phyloP scores from a whole-genome alignment of 1,140 invertebrate genomes.

The Lepidurus arcticus region DNA sequence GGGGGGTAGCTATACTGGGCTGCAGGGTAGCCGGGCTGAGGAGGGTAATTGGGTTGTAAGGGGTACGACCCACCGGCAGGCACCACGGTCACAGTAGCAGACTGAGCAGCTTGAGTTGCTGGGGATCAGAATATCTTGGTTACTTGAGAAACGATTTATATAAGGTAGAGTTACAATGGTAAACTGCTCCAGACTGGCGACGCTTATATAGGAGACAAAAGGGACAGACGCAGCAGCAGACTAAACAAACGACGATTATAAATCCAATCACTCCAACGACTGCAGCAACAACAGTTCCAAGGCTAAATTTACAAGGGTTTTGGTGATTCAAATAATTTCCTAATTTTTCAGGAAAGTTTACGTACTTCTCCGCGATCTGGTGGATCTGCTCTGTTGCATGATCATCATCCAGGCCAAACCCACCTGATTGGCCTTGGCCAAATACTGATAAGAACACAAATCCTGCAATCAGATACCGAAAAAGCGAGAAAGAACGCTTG shows the following conservation, averaged over 20 bases:
- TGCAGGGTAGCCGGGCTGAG: constrained; percentile 1
- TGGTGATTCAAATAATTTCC: background rate
- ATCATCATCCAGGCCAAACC: constrained; percentile 12
- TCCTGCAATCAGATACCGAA: background rate
- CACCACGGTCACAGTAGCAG: background rate
- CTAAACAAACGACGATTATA: constrained; percentile 26
- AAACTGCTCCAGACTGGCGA: constrained; percentile 22
- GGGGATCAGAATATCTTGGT: background rate
- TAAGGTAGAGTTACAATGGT: constrained; percentile 23
- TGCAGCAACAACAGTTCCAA: constrained; percentile 25
- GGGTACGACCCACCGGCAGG: background rate
- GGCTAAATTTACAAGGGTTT: constrained; percentile 23
- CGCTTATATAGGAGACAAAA: constrained; percentile 31
- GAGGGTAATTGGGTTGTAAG: background rate
- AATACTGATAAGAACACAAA: background rate
- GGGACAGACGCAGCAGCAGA: constrained; percentile 34
- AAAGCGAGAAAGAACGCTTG: background rate
- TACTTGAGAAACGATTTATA: constrained; percentile 1
- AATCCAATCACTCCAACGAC: constrained; percentile 20
- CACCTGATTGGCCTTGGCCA: background rate
- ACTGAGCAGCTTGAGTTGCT: constrained; percentile 5
- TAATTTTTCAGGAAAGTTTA: background rate
- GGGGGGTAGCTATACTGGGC: background rate
- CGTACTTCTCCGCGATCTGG: constrained; percentile 26
- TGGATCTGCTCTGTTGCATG: too few relatives aligned